phyloP scores from a whole-genome alignment of 2,888 invertebrate genomes.

The Cerastoderma edule region DNA sequence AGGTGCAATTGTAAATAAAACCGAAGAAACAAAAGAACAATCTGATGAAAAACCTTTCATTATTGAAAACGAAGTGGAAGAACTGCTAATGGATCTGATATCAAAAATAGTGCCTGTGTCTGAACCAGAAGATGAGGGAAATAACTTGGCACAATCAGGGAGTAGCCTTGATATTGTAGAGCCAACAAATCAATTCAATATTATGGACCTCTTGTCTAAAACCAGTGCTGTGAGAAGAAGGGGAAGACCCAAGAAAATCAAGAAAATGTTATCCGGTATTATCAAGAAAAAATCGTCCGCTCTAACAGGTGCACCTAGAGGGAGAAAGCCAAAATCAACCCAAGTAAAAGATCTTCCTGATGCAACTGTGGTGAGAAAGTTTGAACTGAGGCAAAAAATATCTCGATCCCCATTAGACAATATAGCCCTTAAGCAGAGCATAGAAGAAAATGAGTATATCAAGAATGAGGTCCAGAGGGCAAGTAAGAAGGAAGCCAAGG shows the following conservation, averaged over 20 bases:
- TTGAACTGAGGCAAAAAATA: conserved; percentile 72
- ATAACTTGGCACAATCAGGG: not conserved
- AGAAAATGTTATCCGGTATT: not conserved
- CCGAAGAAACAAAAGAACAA: too few relatives aligned
- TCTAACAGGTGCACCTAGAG: not conserved
- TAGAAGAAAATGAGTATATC: conserved; percentile 74
- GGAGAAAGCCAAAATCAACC: conserved; percentile 2
- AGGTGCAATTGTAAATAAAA: not conserved
- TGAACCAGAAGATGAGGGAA: not conserved
- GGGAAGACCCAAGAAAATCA: conserved; percentile 11
- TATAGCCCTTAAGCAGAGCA: conserved; percentile 74
- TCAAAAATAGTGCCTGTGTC: not conserved
- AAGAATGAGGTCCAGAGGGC: conserved; percentile 68
- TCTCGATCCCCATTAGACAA: conserved; percentile 77
- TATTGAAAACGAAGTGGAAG: conserved; percentile 6
- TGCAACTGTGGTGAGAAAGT: conserved; percentile 47
- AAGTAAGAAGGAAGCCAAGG: conserved; percentile 62
- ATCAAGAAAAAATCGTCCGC: not conserved
- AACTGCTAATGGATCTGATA: not conserved
- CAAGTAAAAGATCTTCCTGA: conserved; percentile 27
- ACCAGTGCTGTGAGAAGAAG: not conserved
- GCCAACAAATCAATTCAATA: not conserved
- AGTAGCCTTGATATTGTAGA: too few relatives aligned
- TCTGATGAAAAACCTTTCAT: not conserved
- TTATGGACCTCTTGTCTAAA: not conserved